A percentile compares a stretch with the other conserved stretches of the same genome.
These are phyloP conservation scores for Plutella xylostella DNA, from an alignment of 2,888 invertebrate species.

Conservation along the genomic window DNA sequence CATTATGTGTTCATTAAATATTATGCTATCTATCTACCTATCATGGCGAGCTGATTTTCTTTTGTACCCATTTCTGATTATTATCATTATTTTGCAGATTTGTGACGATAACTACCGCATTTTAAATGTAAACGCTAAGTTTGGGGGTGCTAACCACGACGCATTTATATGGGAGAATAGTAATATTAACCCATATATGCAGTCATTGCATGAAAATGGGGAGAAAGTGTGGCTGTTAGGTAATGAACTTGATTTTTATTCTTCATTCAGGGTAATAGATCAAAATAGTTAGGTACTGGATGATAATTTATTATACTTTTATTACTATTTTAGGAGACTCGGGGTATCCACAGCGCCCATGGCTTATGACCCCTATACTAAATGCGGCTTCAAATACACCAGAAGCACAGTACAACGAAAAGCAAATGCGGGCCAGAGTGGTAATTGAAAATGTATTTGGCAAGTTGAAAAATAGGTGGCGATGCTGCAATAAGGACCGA, in stretches of 20 bases:
- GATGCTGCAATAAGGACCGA: slow-evolving; percentile 21
- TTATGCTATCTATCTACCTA: no score
- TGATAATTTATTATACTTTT: no score
- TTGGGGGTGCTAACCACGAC: slow-evolving; percentile 23
- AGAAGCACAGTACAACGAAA: slow-evolving; percentile 17
- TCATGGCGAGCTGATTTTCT: no score
- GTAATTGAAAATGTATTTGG: slow-evolving; percentile 21
- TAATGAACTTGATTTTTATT: slow-evolving; percentile 5
- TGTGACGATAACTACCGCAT: slow-evolving; percentile 21
- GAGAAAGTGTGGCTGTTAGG: slow-evolving; percentile 19
- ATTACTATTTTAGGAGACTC: slow-evolving; percentile 18
- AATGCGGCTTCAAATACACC: slow-evolving; percentile 14
- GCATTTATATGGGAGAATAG: slow-evolving; percentile 19
- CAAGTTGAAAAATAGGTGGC: slow-evolving; percentile 21
- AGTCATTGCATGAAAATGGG: slow-evolving; percentile 13
- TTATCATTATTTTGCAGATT: slow-evolving; percentile 15
- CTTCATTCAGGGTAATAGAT: neutral
- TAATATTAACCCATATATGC: neutral
- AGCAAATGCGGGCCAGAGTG: slow-evolving; percentile 17
- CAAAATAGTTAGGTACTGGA: neutral
- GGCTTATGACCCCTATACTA: slow-evolving; percentile 22
- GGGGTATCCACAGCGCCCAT: slow-evolving; percentile 22
- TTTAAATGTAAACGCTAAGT: slow-evolving; percentile 22
- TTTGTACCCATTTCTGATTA: no score
- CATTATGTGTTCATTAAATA: no score